These are phyloP conservation scores for Platerodrilus igneus DNA, from an alignment of 2,888 invertebrate genomes.

Conservation along the genomic window DNA sequence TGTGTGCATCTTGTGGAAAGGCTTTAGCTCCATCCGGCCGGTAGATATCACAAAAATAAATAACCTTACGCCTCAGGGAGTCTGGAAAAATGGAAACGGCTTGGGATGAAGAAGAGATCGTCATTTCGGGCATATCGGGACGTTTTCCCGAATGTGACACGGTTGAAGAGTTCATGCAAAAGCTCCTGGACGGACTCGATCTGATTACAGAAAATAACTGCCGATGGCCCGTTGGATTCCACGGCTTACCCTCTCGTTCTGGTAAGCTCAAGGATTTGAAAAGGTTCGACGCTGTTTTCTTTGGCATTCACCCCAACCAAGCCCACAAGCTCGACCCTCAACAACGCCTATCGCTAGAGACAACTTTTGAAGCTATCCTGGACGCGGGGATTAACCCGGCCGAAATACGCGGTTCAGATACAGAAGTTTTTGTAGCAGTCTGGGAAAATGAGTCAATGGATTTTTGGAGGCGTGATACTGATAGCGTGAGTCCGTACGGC, in stretches of 20 bases:
- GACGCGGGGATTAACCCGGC: conserved; percentile 84
- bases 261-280: conserved; percentile 79
- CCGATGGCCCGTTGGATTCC: conserved; percentile 79
- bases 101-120: conserved; percentile 72
- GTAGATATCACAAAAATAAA: too few relatives aligned
- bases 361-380: conserved; percentile 87
- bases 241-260: conserved; percentile 73
- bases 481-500: conserved; percentile 83
- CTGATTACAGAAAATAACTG: conserved; percentile 89
- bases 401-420: conserved; percentile 78
- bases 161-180: conserved; percentile 88
- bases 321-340: conserved; percentile 91
- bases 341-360: conserved; percentile 69
- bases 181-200: conserved; percentile 86
- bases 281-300: conserved; percentile 83
- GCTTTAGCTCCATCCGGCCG: too few relatives aligned
- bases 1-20: too few relatives aligned
- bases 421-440: conserved; percentile 95
- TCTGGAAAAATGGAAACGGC: too few relatives aligned
- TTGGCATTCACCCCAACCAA: conserved; percentile 88
- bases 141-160: conserved; percentile 87
- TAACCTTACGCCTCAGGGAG: too few relatives aligned
- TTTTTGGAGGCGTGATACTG: conserved; percentile 79
- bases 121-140: conserved; percentile 79
- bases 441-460: conserved; percentile 87